Percentiles rank a stretch among this genome's conserved stretches.
Conservation (phyloP, 2,888 invertebrate genomes). For the Sarcophaga rosellei region DNA sequence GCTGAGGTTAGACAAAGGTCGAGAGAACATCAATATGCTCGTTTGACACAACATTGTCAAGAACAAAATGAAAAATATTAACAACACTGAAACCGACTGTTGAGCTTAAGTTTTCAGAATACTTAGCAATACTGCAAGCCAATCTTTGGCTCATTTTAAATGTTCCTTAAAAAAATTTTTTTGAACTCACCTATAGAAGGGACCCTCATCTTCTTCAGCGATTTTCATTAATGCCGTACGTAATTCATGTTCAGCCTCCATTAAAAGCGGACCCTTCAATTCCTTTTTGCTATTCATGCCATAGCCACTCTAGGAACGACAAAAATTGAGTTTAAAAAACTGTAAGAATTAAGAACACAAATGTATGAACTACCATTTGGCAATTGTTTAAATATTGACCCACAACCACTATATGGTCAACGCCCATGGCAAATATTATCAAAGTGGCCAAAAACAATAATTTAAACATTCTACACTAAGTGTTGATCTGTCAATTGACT, state of each 20-base stretch:
- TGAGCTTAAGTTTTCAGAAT: too few species aligned
- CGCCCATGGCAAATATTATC: background rate
- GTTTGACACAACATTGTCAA: too few species aligned
- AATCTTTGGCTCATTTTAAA: too few species aligned
- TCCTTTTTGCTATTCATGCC: constrained; percentile 23
- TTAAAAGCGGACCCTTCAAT: background rate
- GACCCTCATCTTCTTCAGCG: constrained; percentile 41
- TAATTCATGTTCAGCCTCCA: constrained; percentile 48
- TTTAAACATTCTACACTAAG: constrained; percentile 11
- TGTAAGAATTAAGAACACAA: background rate
- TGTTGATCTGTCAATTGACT: constrained; percentile 3
- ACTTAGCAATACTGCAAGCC: too few species aligned
- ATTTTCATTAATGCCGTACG: constrained; percentile 37
- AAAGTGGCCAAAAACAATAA: background rate
- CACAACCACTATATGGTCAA: background rate
- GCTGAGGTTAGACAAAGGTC: too few species aligned
- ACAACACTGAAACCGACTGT: too few species aligned
- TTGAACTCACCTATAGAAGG: constrained; percentile 36
- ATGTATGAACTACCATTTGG: constrained; percentile 18
- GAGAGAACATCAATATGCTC: too few species aligned
- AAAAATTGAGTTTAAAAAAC: background rate
- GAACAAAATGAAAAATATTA: too few species aligned
- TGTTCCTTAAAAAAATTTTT: too few species aligned
- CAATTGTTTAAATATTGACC: constrained; percentile 42
- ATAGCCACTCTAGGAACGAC: constrained; percentile 32